Base-by-base conservation (phyloP, 2,888 invertebrate genomes). In the Netelia inedita region DNA sequence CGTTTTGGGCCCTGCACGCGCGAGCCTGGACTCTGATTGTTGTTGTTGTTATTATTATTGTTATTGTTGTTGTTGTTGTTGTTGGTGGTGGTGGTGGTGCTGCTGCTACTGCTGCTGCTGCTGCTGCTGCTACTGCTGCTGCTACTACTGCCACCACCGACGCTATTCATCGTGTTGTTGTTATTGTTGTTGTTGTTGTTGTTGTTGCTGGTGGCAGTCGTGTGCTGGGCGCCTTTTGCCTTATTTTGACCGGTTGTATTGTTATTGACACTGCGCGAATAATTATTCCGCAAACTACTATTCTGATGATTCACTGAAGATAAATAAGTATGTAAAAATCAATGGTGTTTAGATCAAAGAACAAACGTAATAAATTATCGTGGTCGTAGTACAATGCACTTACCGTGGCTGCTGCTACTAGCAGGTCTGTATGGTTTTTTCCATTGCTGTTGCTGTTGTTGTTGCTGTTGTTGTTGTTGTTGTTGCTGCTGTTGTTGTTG, bases 371-470 rank as follows among this genome's bases (percentile, higher is more conserved):
- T 6, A 8, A 5, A 6, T n/a, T n/a, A n/a, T 35, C 35, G 35
- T 35, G 35, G 5, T 6, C 35, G 6, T 6, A 35, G 6, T 6
- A 35, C 6, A 35, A 35, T 6, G 35, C 23, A 50, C n/a, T 16
- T 90, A 93, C 93, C 91, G 86, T 93, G 93, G 84, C 16, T 57
- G n/a, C 79, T 46, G 46, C 88, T 85, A 83, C 89, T 88, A 73
- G 82, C 43, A 11, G 91, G 89, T 88, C 93, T 93, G 85, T 91
- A 93, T 71, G 91, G 89, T 85, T 93, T 93, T 85, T 91, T 93
- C 89, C 91, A 92, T 63, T 91, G 89, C 59, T 89, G 87, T 21
- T 85, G 85, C 46, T 84, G 76, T 16, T 76, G 76, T 16, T 89
- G 91, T 16, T 89, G 91, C 81, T 92, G 91, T n/a, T 28, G 28